Evolutionary conservation across 2,113 vertebrate genomes (phyloP), one percentile per base, ranked within the genome.

Genomic region (Megaceryle torquata): DNA sequence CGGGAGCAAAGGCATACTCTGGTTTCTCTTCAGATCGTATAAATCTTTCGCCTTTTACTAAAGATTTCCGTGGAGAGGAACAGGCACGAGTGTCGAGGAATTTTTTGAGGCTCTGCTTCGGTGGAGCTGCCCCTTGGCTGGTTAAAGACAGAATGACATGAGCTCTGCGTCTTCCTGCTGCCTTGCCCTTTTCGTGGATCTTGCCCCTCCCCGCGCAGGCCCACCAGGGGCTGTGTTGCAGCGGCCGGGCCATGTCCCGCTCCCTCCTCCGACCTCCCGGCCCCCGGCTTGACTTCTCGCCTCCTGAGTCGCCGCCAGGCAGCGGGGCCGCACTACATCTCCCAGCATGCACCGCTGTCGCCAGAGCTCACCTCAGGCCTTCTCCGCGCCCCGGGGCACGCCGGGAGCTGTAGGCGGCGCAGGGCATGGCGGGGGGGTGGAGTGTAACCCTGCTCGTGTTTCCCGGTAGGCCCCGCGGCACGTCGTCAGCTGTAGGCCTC

Each of bases 1-100:
- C 37, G 37, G 37, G 7, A 37, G 37, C 37, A 8, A 37, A 37
- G 8, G 37, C 41, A 50, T 70, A 50, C 39, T 91, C 83, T 35
- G 88, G 88, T 91, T 94, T 94, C 78, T 94, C 83, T 94, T 94
- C 77, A 83, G 28, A 91, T 75, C 88, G 67, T 12, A 92, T 92
- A 95, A 95, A 94, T 96, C 89, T 96, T 96, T 96, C 89, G 92
- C 95, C 93, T 96, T 96, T 96, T 96, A 95, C 77, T 96, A 94
- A 97, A 95, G 93, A 91, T 95, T 96, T 96, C 87, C 70, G 92
- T 94, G 92, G 92, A 95, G 88, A 95, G 93, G 39, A 95, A 90
- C 80, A 91, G 1, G 35, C 1, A 93, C 21, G 88, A 93, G 95
- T 87, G 50, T 69, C 13, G 13, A 13, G 0, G 0, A 82, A 87